Evolutionary conservation across 2,113 vertebrate genomes (phyloP).

Genomic region (Pseudonaja textilis): DNA sequence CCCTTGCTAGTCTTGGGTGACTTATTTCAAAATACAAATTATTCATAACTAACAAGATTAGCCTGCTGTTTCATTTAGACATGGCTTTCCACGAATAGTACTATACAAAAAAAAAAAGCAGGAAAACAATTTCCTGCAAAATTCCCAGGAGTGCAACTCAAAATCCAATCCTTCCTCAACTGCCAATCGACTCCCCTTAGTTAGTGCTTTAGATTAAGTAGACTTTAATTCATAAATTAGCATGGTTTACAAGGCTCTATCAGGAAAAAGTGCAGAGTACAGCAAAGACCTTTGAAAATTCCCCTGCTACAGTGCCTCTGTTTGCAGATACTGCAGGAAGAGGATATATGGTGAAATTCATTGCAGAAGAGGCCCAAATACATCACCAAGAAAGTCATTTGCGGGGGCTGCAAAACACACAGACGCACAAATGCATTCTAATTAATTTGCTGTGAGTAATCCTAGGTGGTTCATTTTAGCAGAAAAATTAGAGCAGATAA

Average conservation of each 20-base stretch:
- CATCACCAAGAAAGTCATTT: neutral
- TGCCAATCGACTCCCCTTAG: slow-evolving; percentile 5
- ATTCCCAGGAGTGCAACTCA: neutral
- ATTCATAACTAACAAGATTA: neutral
- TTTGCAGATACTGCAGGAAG: slow-evolving; percentile 13
- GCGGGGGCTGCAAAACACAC: slow-evolving; percentile 9
- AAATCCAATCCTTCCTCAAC: neutral
- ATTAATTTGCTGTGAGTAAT: neutral
- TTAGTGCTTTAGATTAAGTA: slow-evolving; percentile 13
- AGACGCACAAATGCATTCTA: neutral
- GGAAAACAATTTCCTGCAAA: neutral
- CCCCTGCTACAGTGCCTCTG: neutral
- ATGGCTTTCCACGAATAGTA: neutral
- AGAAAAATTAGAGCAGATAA: slow-evolving; percentile 3
- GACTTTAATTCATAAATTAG: slow-evolving; percentile 27
- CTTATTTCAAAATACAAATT: neutral
- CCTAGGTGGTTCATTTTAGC: neutral
- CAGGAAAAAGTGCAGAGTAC: neutral
- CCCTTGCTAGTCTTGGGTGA: neutral
- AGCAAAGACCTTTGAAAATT: slow-evolving; percentile 18
- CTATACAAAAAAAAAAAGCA: neutral
- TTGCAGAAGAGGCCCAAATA: neutral
- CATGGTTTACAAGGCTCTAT: slow-evolving; percentile 15
- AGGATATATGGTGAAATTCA: slow-evolving; percentile 34
- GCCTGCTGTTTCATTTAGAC: neutral